Conservation (phyloP, 2,797 vertebrate genomes). For the Falco naumanni region DNA sequence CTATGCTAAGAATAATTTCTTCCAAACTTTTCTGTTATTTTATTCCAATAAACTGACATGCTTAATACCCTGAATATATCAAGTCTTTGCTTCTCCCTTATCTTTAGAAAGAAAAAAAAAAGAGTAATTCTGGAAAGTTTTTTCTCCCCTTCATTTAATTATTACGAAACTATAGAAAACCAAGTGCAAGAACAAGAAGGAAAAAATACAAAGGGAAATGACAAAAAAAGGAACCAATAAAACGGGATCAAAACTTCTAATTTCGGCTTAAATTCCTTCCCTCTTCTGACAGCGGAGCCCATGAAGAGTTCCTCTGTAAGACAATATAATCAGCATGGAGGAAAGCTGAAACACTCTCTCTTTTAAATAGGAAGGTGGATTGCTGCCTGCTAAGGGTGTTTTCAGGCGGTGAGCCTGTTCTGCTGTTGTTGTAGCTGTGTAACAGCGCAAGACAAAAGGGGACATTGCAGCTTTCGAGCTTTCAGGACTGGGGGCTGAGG, state of each 20-base stretch:
- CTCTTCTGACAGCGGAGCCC: not conserved
- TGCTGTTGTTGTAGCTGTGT: constrained; percentile 55
- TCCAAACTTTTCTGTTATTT: not conserved
- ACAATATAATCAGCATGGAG: not conserved
- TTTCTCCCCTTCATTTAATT: not conserved
- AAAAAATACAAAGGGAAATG: not conserved
- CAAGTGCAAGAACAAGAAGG: not conserved
- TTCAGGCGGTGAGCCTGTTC: not conserved
- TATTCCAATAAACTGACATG: not conserved
- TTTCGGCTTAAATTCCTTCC: not conserved
- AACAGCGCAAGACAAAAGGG: constrained; percentile 80
- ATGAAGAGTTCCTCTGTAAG: not conserved
- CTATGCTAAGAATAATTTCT: not conserved
- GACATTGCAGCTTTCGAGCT: constrained; percentile 74
- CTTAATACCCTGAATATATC: not conserved
- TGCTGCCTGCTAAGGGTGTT: constrained; percentile 41
- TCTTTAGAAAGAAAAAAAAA: not conserved
- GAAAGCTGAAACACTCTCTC: not conserved
- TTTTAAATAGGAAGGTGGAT: not conserved
- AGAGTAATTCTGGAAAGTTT: not conserved
- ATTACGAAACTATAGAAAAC: not conserved
- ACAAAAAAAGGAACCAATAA: not conserved
- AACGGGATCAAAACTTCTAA: not conserved
- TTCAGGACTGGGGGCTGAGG: constrained; percentile 78
- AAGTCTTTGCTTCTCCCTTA: not conserved